Percentiles rank a stretch among this genome's conserved stretches.
phyloP scores from a whole-genome alignment of 2,113 vertebrate species.

The Columba janthina region DNA sequence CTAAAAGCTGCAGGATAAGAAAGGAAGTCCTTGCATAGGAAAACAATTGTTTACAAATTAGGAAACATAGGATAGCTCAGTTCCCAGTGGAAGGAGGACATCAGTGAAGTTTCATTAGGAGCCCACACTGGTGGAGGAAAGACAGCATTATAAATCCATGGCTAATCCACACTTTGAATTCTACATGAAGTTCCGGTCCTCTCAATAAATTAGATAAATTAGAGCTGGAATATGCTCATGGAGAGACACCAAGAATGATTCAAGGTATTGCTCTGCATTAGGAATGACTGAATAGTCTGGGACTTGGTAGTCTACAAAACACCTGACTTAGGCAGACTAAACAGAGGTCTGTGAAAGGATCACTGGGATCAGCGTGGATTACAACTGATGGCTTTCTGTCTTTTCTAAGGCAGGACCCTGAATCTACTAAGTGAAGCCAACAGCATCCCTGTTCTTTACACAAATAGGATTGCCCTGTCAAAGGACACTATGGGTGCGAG shows the following conservation, averaged over 20 bases:
- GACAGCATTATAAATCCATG: not conserved
- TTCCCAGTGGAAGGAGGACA: not conserved
- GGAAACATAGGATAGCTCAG: not conserved
- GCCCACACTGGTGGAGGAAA: not conserved
- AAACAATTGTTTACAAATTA: not conserved
- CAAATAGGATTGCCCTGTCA: not conserved
- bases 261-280: not conserved
- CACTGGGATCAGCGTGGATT: not conserved
- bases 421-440: not conserved
- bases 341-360: not conserved
- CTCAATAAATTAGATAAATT: not conserved
- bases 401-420: not conserved
- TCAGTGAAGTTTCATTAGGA: not conserved
- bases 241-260: not conserved
- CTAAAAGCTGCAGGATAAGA: not conserved
- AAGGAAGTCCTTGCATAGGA: not conserved
- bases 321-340: not conserved
- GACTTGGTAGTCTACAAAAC: not conserved
- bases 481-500: not conserved
- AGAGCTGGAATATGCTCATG: not conserved
- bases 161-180: not conserved
- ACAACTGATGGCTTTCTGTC: not conserved
- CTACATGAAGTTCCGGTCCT: not conserved
- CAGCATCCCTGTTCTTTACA: not conserved
- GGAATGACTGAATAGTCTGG: not conserved